These are phyloP conservation scores for Chrysocyon brachyurus DNA, from an alignment of 2,797 vertebrate species.

Conservation along the genomic window DNA sequence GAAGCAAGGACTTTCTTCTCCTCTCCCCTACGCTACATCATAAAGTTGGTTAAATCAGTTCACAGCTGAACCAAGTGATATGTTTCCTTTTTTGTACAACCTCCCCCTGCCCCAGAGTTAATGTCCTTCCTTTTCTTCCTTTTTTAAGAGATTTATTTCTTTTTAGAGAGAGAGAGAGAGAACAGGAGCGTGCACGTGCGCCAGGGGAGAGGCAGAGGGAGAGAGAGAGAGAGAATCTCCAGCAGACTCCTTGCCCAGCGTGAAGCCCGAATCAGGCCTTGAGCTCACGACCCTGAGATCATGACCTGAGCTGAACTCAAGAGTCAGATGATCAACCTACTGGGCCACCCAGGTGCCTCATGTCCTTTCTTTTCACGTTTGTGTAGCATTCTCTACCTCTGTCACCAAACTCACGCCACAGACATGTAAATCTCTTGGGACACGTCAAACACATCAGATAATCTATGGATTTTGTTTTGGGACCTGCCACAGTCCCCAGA, in stretches of 20 bases:
- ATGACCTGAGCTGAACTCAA: not conserved
- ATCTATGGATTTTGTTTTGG: not conserved
- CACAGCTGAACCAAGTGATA: not conserved
- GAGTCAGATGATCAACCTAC: not conserved
- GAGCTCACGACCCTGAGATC: not conserved
- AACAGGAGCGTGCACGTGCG: accelerated
- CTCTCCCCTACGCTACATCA: not conserved
- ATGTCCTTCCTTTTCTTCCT: not conserved
- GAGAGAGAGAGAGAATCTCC: not conserved
- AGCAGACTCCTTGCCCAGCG: not conserved
- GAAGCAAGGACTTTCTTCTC: not conserved
- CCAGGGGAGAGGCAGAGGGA: not conserved
- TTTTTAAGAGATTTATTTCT: not conserved
- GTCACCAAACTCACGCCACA: not conserved
- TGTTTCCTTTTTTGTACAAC: not conserved
- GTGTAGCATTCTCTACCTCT: not conserved
- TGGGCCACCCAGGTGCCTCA: accelerated
- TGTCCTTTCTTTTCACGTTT: not conserved
- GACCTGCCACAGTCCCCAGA: not conserved
- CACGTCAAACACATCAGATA: not conserved
- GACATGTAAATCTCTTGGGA: not conserved
- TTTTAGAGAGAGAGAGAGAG: not conserved
- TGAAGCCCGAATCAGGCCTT: not conserved
- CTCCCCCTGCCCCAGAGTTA: not conserved
- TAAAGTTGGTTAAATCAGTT: not conserved